Evolutionary conservation across 2,888 invertebrate species (phyloP), one percentile per base, ranked within the genome.

Genomic region (Coecobrya sp.): DNA sequence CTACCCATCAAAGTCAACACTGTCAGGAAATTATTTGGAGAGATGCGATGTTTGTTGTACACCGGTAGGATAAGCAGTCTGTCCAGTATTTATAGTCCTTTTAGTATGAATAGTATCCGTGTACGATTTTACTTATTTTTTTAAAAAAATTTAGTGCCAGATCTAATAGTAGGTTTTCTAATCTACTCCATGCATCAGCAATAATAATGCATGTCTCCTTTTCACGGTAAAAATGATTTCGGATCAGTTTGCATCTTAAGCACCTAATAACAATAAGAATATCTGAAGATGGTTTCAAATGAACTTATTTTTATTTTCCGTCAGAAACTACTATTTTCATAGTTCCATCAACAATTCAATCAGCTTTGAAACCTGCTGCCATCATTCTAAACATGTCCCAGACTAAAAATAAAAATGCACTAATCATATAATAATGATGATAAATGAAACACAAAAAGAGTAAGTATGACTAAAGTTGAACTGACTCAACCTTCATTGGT

Each of bases 1-100:
- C 89, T 59, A 68, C 76, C n/a, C 82, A 68, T 82, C 81, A 89
- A 89, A 89, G 82, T 89, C 76, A 76, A 76, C 19, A 76, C 22
- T 76, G 76, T 76, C 76, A 49, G 49, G 13, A 49, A 73, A 73
- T 73, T 73, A 49, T 49, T 25, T 22, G 13, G 25, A 76, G 42
- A 45, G 22, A 25, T 13, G 49, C 22, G 49, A 49, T 49, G 3
- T 49, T 13, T 30, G 13, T 1, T 30, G 65, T n/a, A n/a, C 16
- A 49, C 13, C 25, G 49, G 10, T 7, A 13, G 25, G 13, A 49
- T 25, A 76, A 49, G 25, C 16, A 10, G 42, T 36, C 49, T 42
- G 45, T 10, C 49, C 49, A 49, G 76, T 76, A 76, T 76, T 76
- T 70, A 36, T 70, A 70, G 70, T 62, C n/a, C 7, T 25, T 62